phyloP scores from a whole-genome alignment of 2,113 vertebrate genomes.

The Hippocampus zosterae region DNA sequence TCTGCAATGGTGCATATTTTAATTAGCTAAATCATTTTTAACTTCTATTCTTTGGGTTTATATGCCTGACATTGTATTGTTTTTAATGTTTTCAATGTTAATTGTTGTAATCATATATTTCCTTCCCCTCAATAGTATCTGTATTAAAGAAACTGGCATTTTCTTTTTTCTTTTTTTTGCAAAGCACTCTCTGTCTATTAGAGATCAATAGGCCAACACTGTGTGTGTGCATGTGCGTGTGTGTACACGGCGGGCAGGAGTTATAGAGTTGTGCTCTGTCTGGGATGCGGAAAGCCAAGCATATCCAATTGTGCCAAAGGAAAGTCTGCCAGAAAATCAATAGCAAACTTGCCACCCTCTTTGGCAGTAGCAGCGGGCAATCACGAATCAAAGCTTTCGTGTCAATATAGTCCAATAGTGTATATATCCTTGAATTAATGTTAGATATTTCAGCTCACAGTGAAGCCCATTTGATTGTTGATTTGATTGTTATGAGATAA shows the following conservation, averaged over 20 bases:
- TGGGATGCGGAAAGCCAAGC: conserved; percentile 58
- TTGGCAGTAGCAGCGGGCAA: conserved; percentile 28
- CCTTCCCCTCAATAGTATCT: not conserved
- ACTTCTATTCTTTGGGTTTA: not conserved
- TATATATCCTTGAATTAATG: not conserved
- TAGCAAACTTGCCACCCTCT: conserved; percentile 43
- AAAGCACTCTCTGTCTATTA: conserved; percentile 61
- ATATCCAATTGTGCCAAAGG: conserved; percentile 65
- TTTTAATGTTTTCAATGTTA: not conserved
- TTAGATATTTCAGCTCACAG: not conserved
- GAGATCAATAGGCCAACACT: conserved; percentile 67
- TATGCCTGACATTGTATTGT: not conserved
- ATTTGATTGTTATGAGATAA: not conserved
- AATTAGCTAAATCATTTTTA: not conserved
- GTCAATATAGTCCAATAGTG: conserved; percentile 10
- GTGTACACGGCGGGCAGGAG: conserved; percentile 60
- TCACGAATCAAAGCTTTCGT: conserved; percentile 29
- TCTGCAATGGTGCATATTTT: not conserved
- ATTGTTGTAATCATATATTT: not conserved
- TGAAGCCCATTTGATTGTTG: not conserved
- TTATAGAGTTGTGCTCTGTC: conserved; percentile 46
- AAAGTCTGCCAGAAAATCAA: conserved; percentile 68
- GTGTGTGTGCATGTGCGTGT: not conserved
- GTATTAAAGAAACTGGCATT: not conserved
- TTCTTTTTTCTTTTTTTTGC: not conserved